phyloP scores from a whole-genome alignment of 2,797 vertebrate genomes.

The Chelon auratus region DNA sequence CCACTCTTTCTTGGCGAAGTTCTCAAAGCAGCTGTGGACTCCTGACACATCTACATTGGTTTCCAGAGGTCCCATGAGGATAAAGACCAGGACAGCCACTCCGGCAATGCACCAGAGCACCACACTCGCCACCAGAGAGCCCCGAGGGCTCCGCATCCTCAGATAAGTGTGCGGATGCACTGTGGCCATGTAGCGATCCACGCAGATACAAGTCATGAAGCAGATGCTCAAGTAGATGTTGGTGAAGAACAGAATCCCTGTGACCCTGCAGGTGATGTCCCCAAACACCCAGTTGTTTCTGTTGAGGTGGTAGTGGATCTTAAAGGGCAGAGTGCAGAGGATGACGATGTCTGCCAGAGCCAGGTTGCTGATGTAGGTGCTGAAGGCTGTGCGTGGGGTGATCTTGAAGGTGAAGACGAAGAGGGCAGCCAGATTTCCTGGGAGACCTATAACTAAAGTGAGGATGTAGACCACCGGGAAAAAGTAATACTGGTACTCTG shows the following conservation, averaged over 20 bases:
- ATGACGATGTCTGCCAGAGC: conserved; percentile 82
- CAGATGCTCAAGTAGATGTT: conserved; percentile 87
- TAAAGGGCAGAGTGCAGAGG: conserved; percentile 85
- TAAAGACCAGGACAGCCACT: conserved; percentile 54
- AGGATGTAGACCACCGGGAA: conserved; percentile 81
- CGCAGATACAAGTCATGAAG: conserved; percentile 87
- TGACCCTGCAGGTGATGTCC: conserved; percentile 76
- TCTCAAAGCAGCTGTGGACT: conserved; percentile 84
- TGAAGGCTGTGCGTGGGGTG: conserved; percentile 73
- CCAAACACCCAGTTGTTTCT: conserved; percentile 86
- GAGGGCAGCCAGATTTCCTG: conserved; percentile 81
- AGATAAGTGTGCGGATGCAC: conserved; percentile 85
- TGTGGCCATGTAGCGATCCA: conserved; percentile 87
- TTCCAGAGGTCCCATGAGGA: conserved; percentile 78
- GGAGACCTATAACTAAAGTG: conserved; percentile 83
- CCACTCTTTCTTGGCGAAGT: conserved; percentile 77
- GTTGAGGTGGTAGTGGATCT: conserved; percentile 87
- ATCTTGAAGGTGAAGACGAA: conserved; percentile 75
- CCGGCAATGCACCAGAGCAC: conserved; percentile 75
- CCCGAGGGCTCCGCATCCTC: conserved; percentile 56
- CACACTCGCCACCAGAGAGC: conserved; percentile 4
- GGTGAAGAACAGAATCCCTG: conserved; percentile 79
- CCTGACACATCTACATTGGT: accelerated
- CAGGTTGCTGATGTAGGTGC: conserved; percentile 86
- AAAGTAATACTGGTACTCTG: conserved; percentile 83